These are phyloP conservation scores for Chauna torquata DNA, from an alignment of 2,113 vertebrate species.

Conservation along the genomic window DNA sequence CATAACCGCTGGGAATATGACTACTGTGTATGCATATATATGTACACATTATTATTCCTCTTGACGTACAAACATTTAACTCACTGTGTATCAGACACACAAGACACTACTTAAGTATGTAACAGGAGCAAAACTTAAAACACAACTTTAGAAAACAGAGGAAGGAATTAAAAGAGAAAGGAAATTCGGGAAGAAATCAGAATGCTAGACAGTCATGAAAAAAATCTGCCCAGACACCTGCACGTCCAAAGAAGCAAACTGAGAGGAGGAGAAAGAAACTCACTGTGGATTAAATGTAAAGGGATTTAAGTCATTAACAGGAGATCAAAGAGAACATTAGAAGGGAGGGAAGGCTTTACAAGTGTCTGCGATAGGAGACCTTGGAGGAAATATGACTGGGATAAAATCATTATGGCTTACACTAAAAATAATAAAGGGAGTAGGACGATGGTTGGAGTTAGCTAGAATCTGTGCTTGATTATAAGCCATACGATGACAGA, in stretches of 20 bases:
- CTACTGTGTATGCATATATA: background rate
- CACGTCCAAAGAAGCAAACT: background rate
- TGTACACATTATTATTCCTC: background rate
- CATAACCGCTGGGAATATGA: background rate
- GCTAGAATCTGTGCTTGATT: background rate
- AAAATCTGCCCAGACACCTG: conserved; percentile 33
- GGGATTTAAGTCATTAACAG: conserved; percentile 74
- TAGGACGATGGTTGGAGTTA: conserved; percentile 42
- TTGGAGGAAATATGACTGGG: conserved; percentile 74
- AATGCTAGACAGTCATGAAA: conserved; percentile 1
- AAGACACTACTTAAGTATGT: background rate
- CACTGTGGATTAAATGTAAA: conserved; percentile 45
- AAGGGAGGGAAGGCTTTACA: conserved; percentile 75
- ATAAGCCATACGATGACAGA: conserved; percentile 36
- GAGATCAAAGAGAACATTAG: conserved; percentile 78
- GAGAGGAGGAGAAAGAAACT: conserved; percentile 69
- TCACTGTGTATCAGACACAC: background rate
- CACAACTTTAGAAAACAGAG: background rate
- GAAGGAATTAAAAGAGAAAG: background rate
- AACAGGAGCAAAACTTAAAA: background rate
- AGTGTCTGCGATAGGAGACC: conserved; percentile 74
- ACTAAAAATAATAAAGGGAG: conserved; percentile 76
- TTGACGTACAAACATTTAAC: background rate
- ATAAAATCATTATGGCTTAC: conserved; percentile 71
- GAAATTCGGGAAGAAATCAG: background rate